Base-by-base conservation (phyloP, 2,888 invertebrate genomes). In the Clepsis dumicolana region DNA sequence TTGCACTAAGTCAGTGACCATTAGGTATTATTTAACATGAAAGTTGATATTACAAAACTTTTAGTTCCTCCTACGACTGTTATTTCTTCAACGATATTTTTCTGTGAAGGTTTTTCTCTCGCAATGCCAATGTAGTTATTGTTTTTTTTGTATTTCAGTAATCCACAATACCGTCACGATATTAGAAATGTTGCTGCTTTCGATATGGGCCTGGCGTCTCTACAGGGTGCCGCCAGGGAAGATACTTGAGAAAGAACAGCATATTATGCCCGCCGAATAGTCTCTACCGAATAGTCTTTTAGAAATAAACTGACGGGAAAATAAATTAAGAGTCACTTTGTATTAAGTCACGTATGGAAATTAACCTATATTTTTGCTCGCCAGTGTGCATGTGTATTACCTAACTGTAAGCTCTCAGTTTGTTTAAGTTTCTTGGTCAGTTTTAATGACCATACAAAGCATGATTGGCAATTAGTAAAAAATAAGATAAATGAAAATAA, bases 141-240 rank as follows among this genome's bases (percentile, higher is more conserved):
- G 29, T 21, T n/a, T 32, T 76, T 74, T 75, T 64, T 75, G 29
- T 29, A 29, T 77, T 73, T 69, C 94, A 96, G 96, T 96, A 83
- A 94, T 96, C 72, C 95, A 95, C 88, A 96, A 96, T 84, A 90
- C 94, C 44, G 79, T 95, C 74, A 95, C 96, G 94, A 87, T 96
- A 77, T 80, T 95, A 75, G 96, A 96, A 87, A 96, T 96, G 96
- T 89, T 96, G 64, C 78, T 96, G 61, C 90, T 96, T 50, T 94
- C 95, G 52, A 88, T 94, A 70, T 93, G 95, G 78, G 96, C 96
- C 0, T 94, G 95, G 82, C 87, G 90, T 68, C 80, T 96, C 56
- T 96, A 96, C 88, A 94, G 94, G 68, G 84, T 85, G 50, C 83
- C 88, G 0, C 84, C 88, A 0, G 85, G 81, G 0, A 91, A 91